Conservation (phyloP, 2,797 vertebrate species). For the Trematomus bernacchii region DNA sequence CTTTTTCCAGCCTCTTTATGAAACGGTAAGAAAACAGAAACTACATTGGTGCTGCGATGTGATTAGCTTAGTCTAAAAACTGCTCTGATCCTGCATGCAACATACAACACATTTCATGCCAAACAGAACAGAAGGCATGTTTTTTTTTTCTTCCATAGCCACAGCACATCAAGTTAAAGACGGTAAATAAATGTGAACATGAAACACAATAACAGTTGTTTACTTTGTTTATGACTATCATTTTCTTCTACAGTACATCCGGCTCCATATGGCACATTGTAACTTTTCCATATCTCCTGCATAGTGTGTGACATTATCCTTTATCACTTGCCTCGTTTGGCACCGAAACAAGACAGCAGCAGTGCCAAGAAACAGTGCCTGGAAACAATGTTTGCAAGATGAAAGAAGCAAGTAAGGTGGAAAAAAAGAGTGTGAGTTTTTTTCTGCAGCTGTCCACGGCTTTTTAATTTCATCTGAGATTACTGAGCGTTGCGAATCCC, state of each 20-base stretch:
- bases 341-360: constrained; percentile 32
- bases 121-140: constrained; percentile 44
- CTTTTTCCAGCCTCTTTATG: constrained; percentile 8
- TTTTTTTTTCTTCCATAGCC: constrained; percentile 29
- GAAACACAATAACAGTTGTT: constrained; percentile 34
- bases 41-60: not conserved
- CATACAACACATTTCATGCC: constrained; percentile 1
- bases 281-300: constrained; percentile 32
- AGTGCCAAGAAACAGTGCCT: constrained; percentile 33
- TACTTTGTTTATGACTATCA: constrained; percentile 43
- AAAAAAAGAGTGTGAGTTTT: constrained; percentile 8
- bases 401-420: constrained; percentile 39
- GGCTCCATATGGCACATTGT: constrained; percentile 48
- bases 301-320: constrained; percentile 54
- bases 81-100: constrained; percentile 1
- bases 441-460: constrained; percentile 45
- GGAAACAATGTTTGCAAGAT: constrained; percentile 41
- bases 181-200: constrained; percentile 25
- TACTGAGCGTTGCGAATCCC: constrained; percentile 51
- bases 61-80: constrained; percentile 16
- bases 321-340: constrained; percentile 59
- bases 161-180: constrained; percentile 25
- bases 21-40: constrained; percentile 20
- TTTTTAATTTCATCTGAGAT: constrained; percentile 73
- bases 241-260: constrained; percentile 28